Base-by-base conservation (phyloP, 2,797 vertebrate species). In the Acrossocheilus fasciatus region DNA sequence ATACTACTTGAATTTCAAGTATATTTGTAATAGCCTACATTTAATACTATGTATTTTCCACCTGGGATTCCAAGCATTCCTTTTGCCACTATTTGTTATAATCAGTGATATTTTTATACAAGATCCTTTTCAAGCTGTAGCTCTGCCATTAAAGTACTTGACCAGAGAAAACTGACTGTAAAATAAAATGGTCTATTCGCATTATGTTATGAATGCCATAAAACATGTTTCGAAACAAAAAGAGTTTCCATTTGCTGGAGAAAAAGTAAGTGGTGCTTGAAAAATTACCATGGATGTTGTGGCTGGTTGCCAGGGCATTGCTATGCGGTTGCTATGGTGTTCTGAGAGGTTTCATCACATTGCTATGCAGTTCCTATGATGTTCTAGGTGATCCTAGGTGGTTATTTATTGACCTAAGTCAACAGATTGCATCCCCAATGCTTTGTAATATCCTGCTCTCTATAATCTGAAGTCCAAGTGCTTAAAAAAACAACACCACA, bases 321-420 rank as follows among this genome's bases (percentile, higher is more conserved):
- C 54, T 78, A 78, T 62, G 54, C 23, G 7, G 54, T 78, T 78
- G 76, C 76, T 43, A 78, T 62, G 76, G 39, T 62, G 36, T 41
- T 78, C 20, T 43, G 23, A 62, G 36, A 41, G 76, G 23, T 43
- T 62, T 26, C 54, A 17, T 59, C 36, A 26, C 36, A 26, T 62
- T 78, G 52, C 30, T 59, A 10, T 41, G 20, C 75, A 59, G 34
- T n/a, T 59, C 52, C 73, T 75, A n/a, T 14, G 7, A 23, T 78
- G 57, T 79, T 79, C 39, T 79, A n/a, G 52, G 30, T 39, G 54
- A 62, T 78, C 57, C 54, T 62, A 26, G 34, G 39, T 11, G 39
- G 57, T 18, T 76, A 36, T 54, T 59, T 62, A 26, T 6, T 64
- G 77, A n/a, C 57, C n/a, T n/a, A 62, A 79, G 39, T 79, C 77